Conservation (phyloP, 2,797 vertebrate species). For the Melanogrammus aeglefinus region DNA sequence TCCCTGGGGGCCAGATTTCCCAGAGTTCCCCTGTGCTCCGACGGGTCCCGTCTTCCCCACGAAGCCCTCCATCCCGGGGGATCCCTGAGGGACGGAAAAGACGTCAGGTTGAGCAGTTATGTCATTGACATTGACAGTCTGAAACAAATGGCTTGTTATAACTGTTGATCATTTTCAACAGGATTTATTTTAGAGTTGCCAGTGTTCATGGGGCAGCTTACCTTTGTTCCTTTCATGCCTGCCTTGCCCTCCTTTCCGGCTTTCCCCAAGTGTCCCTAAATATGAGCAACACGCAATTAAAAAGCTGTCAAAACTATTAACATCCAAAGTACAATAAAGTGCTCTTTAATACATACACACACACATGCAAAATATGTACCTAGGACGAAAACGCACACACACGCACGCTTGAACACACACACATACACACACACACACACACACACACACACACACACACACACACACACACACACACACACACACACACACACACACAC, state of each 20-base stretch:
- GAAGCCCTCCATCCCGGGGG: conserved; percentile 86
- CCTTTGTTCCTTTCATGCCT: conserved; percentile 73
- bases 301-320: neutral
- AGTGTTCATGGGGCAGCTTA: conserved; percentile 36
- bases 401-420: neutral
- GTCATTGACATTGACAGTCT: neutral
- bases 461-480: conserved; percentile 6
- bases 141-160: neutral
- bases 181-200: neutral
- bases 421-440: neutral
- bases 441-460: conserved; percentile 1
- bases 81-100: conserved; percentile 71
- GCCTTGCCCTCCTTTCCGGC: conserved; percentile 67
- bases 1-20: conserved; percentile 87
- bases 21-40: conserved; percentile 87
- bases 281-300: neutral
- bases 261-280: conserved; percentile 75
- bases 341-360: neutral
- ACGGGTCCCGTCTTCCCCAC: conserved; percentile 90
- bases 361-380: neutral
- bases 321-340: neutral
- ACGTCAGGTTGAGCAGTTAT: neutral
- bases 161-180: neutral
- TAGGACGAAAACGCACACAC: no score
- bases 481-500: neutral